phyloP scores from a whole-genome alignment of 2,888 invertebrate genomes.

The Epicampocera succincta region DNA sequence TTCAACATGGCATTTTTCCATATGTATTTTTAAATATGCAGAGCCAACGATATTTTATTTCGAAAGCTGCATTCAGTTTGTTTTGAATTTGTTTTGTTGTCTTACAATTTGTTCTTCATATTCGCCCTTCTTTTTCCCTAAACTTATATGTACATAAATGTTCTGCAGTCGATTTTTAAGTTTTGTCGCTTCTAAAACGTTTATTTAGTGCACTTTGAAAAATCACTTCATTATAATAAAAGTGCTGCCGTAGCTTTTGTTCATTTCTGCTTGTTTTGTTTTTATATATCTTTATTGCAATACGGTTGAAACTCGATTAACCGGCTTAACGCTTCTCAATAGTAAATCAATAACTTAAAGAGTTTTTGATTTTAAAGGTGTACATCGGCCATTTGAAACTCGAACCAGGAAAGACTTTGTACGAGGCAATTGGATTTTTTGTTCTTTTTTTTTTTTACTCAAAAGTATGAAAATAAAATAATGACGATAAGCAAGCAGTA shows the following conservation, averaged over 20 bases:
- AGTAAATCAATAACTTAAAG: too few species aligned
- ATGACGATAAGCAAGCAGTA: too few species aligned
- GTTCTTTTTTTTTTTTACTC: too few species aligned
- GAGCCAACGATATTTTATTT: conserved; percentile 20
- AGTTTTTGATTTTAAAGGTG: too few species aligned
- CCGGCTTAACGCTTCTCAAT: too few species aligned
- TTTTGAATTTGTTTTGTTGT: too few species aligned
- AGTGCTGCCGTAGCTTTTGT: conserved; percentile 34
- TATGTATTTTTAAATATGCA: conserved; percentile 41
- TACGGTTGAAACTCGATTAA: too few species aligned
- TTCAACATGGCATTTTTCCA: conserved; percentile 27
- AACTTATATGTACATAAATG: conserved; percentile 20
- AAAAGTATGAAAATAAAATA: too few species aligned
- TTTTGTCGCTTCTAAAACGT: conserved; percentile 41
- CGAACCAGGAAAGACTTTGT: too few species aligned
- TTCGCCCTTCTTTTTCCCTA: not conserved
- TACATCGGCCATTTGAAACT: too few species aligned
- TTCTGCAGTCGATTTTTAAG: conserved; percentile 15
- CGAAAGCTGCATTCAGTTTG: too few species aligned
- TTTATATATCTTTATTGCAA: conserved; percentile 24
- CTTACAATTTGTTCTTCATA: not conserved
- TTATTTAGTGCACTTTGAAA: conserved; percentile 46
- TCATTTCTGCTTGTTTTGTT: conserved; percentile 1
- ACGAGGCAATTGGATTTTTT: too few species aligned
- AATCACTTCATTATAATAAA: conserved; percentile 43